Base-by-base conservation (phyloP, 2,888 invertebrate species). In the Tricholauxania praeusta region DNA sequence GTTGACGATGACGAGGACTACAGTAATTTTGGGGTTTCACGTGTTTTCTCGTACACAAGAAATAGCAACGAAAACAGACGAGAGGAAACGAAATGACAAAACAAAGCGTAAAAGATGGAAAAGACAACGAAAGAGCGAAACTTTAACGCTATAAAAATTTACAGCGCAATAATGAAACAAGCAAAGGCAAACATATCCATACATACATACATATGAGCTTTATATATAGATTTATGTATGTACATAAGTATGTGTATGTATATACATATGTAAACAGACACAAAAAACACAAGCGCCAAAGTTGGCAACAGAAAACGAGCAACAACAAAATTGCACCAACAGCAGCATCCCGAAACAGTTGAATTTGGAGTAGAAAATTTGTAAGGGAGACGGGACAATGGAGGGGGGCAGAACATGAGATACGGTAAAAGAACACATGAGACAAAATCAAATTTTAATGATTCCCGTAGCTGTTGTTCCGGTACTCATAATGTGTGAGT, bases 401-500 rank as follows among this genome's bases (percentile, higher is more conserved):
- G 28, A 12, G 8, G 47, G 17, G 12, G 1, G 19, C 3, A 17
- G 7, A 49, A 47, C 53, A 22, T 8, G 19, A 19, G 8, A n/a
- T n/a, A 53, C 14, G 55, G 12, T 39, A 63, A 75, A 72, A 72
- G 59, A 75, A 71, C 64, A 69, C 72, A 74, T 75, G 76, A 80
- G 79, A 78, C 79, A 79, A 81, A 82, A 83, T 79, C 79, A 78
- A 78, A 80, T 80, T 84, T 79, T 80, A 80, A 80, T 79, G 76
- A 81, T 80, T 53, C 52, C 47, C 22, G 19, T 47, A 39, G 52
- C 59, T 59, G 15, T 19, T 60, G 28, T 48, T 48, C 49, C 57
- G 57, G 14, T 51, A 32, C 59, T 59, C 49, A 59, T 59, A 47
- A 59, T 47, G 68, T 49, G 48, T 28, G 15, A 22, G n/a, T 49